These are phyloP conservation scores for Drosophila ironensis DNA, from an alignment of 1,140 invertebrate species.

Conservation along the genomic window DNA sequence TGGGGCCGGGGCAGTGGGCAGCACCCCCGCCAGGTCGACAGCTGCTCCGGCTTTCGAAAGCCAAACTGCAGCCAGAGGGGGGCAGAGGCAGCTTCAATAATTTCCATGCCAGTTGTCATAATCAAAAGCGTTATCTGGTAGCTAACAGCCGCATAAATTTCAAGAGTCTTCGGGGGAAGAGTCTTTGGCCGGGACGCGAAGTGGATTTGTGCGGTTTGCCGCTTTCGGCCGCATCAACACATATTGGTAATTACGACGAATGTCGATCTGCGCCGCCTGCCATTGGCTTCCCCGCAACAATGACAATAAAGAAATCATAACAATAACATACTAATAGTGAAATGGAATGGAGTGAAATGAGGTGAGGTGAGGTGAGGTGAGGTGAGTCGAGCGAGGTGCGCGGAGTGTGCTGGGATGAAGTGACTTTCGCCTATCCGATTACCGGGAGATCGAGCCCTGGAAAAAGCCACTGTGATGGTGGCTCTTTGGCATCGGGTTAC, in stretches of 20 bases:
- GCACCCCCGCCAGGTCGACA: constrained; percentile 46
- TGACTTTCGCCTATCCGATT: constrained; percentile 77
- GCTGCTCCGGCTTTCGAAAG: constrained; percentile 39
- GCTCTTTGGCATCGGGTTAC: constrained; percentile 40
- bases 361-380: neutral
- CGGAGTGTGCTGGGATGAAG: constrained; percentile 24
- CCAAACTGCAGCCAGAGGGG: constrained; percentile 18
- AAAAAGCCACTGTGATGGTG: constrained; percentile 1
- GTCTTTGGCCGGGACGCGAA: constrained; percentile 53
- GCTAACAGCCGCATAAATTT: constrained; percentile 76
- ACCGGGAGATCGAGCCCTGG: constrained; percentile 35
- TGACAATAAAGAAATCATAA: constrained; percentile 78
- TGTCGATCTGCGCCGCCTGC: constrained; percentile 34
- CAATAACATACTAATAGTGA: constrained; percentile 73
- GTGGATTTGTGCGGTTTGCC: constrained; percentile 79
- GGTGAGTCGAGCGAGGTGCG: neutral
- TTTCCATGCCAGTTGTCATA: constrained; percentile 66
- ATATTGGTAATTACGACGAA: constrained; percentile 54
- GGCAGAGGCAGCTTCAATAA: constrained; percentile 37
- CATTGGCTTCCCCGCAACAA: constrained; percentile 54
- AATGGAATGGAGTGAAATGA: constrained; percentile 30
- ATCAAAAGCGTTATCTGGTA: constrained; percentile 79
- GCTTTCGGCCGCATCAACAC: constrained; percentile 63
- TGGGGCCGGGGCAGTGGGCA: neutral
- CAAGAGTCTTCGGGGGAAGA: constrained; percentile 60